Conservation (phyloP, 2,113 vertebrate genomes). For the Nannobrachium achirus region DNA sequence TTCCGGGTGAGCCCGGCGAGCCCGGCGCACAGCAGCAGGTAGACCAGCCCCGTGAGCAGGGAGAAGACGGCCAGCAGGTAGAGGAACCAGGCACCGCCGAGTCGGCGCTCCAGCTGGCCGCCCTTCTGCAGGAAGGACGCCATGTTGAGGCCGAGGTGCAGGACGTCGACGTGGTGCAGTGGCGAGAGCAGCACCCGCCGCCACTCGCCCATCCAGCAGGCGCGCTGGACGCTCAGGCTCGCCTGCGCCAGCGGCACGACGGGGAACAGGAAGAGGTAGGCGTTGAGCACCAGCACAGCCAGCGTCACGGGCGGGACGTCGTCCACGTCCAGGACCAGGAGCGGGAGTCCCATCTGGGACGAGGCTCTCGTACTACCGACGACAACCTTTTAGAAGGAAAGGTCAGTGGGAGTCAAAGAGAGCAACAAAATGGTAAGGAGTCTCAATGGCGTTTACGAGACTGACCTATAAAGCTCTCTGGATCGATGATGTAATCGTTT, state of each 20-base stretch:
- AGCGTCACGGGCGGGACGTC: no score
- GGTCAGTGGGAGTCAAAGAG: no score
- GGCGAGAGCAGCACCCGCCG: slow-evolving; percentile 87
- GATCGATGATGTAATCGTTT: no score
- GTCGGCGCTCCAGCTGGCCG: slow-evolving; percentile 82
- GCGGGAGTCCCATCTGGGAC: no score
- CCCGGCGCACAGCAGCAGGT: slow-evolving; percentile 82
- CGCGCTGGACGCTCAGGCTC: slow-evolving; percentile 87
- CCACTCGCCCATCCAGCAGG: slow-evolving; percentile 84
- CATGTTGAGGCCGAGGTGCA: slow-evolving; percentile 98
- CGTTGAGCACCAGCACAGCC: no score
- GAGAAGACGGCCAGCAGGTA: slow-evolving; percentile 87
- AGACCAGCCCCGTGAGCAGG: slow-evolving; percentile 86
- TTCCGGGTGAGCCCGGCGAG: slow-evolving; percentile 80
- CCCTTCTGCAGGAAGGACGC: slow-evolving; percentile 93
- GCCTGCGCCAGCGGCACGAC: slow-evolving; percentile 37
- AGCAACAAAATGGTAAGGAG: no score
- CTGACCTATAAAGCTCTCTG: no score
- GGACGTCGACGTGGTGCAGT: slow-evolving; percentile 91
- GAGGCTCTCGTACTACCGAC: no score
- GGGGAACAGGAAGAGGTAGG: no score
- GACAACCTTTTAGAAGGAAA: no score
- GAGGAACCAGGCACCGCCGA: slow-evolving; percentile 87
- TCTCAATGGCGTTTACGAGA: no score
- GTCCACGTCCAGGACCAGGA: no score